Evolutionary conservation across 2,113 vertebrate species (phyloP), one percentile per base, ranked within the genome.

Genomic region (Clupea harengus): DNA sequence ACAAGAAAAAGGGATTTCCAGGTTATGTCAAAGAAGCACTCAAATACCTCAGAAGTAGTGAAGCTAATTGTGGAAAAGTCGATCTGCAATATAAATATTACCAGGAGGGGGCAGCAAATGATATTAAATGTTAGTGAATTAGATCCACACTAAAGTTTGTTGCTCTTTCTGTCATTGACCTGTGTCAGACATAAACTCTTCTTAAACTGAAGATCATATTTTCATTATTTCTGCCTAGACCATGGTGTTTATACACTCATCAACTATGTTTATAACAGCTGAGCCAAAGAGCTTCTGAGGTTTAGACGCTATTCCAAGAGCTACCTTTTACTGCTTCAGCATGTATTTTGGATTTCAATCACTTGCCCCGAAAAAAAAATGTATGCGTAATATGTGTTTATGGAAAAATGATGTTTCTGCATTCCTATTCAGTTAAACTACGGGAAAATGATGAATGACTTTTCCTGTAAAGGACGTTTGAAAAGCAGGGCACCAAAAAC

Each of bases 261-360:
- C 72, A 39, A 15, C 3, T 11, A 5, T 78, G 32, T 78, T 78
- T 78, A 39, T 15, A 78, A 5, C 28, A 0, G 25, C 72, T 44
- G 72, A 32, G 72, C 72, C 72, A 78, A 78, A 78, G 28, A 78
- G 72, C 25, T 32, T 78, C 72, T 78, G 72, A 39, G 72, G 72
- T 78, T 78, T 15, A 78, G 72, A 78, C 28, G 72, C 39, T 78
- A 78, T 78, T 78, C 11, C 72, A 78, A 78, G 72, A 78, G 72
- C 72, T 78, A 78, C 72, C 72, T 78, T 39, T 78, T 32, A 78
- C 28, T 3, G 25, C 13, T 17, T 78, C 32, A 32, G 28, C 13
- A 28, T 32, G 28, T 39, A 78, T 28, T 78, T 39, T 78, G 72
- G 72, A 32, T 78, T 78, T 78, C 28, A 13, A 78, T 78, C 72